Conservation (phyloP, 1,140 invertebrate genomes). For the Cydia amplana region DNA sequence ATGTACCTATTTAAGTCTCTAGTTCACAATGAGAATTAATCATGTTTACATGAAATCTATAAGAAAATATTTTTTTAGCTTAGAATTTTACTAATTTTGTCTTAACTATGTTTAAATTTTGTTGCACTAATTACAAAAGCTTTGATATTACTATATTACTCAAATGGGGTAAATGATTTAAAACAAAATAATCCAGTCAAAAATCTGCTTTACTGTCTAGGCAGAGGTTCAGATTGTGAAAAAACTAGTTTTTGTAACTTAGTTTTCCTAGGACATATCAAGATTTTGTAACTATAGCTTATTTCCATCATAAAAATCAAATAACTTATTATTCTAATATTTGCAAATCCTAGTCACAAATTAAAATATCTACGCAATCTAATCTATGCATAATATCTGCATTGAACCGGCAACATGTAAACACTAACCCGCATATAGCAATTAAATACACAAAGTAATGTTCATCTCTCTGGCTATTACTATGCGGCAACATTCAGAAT, state of each 20-base stretch:
- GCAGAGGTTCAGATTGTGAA: neutral
- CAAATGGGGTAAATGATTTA: no score
- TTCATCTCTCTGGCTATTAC: neutral
- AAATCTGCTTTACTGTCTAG: neutral
- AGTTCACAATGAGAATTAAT: no score
- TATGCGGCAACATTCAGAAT: neutral
- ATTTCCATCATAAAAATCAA: no score
- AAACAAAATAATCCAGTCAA: neutral
- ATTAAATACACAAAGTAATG: slow-evolving; percentile 14
- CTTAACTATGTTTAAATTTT: no score
- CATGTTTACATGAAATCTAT: no score
- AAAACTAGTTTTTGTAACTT: neutral
- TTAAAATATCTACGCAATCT: neutral
- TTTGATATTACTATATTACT: no score
- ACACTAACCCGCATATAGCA: neutral
- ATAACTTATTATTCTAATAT: no score
- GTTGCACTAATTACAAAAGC: no score
- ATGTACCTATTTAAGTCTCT: no score
- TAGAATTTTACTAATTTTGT: no score
- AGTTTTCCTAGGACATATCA: neutral
- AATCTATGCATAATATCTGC: neutral
- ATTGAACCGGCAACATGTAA: neutral
- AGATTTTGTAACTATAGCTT: neutral
- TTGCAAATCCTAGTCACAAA: neutral
- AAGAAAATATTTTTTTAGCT: no score